Base-by-base conservation (phyloP, 1,140 invertebrate species). In the Philopotamus ludificatus region DNA sequence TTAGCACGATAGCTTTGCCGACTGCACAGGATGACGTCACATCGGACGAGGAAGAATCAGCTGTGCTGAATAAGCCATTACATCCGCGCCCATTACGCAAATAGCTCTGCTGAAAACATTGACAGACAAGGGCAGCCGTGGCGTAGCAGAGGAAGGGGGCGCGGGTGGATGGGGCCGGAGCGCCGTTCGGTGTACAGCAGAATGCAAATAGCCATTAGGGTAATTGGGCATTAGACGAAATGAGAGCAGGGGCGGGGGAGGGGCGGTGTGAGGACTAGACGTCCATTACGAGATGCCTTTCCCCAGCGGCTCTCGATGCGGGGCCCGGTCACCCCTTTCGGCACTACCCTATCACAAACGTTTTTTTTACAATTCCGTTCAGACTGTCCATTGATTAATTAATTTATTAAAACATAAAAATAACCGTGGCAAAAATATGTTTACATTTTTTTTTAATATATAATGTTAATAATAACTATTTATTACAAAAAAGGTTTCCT, bases 211-310 rank as follows among this genome's bases (percentile, higher is more conserved):
- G 69, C 69, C 69, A 70, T 70, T 70, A 70, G 69, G 66, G 65
- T 70, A 70, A 70, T 70, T 70, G 69, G 69, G 69, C 69, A 70
- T 70, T 70, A 70, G 69, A 61, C 69, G 69, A 70, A 70, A 70
- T 70, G 69, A 70, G 69, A 67, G 62, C 10, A 34, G 41, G 16
- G 54, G 50, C 18, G 41, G 61, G 61, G 28, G n/a, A 47, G 47
- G n/a, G 21, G 51, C 26, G 61, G 50, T 3, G 51, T 10, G 61
- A 64, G 54, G 61, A 28, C 54, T 51, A 44, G 51, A 50, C 53
- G 45, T 53, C 62, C 61, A 59, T 63, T 61, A 67, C 61, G 50
- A 39, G 20, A 51, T 53, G 66, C 62, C 60, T 64, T 53, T 45
- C 41, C 41, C 55, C 55, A 59, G 44, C 23, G 59, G n/a, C 10